Evolutionary conservation across 2,797 vertebrate species (phyloP).

Genomic region (Pteropus rufus): DNA sequence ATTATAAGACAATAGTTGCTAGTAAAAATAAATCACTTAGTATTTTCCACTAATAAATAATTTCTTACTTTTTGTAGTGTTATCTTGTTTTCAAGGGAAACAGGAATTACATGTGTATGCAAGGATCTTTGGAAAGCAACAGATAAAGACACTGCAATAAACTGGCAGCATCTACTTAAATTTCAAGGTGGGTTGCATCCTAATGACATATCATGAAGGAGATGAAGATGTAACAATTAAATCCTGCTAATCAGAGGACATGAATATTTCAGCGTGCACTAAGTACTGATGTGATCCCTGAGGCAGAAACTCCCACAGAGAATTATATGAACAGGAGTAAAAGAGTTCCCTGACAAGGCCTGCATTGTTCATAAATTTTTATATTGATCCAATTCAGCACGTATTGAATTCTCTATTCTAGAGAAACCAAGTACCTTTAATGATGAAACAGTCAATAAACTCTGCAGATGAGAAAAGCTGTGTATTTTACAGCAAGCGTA

Average conservation of each 20-base stretch:
- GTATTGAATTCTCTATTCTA: constrained; percentile 36
- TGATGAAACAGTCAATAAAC: constrained; percentile 34
- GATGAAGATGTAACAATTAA: constrained; percentile 46
- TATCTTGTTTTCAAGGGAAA: constrained; percentile 34
- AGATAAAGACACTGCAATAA: background rate
- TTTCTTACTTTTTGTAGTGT: background rate
- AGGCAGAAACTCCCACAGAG: constrained; percentile 2
- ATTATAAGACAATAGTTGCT: background rate
- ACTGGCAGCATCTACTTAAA: background rate
- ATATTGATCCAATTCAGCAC: constrained; percentile 54
- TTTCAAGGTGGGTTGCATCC: constrained; percentile 50
- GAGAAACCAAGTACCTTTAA: constrained; percentile 47
- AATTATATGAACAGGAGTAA: constrained; percentile 8
- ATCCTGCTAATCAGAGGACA: constrained; percentile 50
- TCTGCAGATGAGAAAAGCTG: background rate
- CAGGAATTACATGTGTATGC: background rate
- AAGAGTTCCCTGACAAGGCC: constrained; percentile 26
- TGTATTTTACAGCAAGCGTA: background rate
- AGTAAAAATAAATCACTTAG: background rate
- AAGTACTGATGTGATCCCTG: background rate
- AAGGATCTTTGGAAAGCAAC: constrained; percentile 2
- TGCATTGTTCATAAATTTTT: constrained; percentile 50
- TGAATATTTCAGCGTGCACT: constrained; percentile 50
- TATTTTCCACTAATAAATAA: background rate
- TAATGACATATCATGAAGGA: constrained; percentile 41